Evolutionary conservation across 2,113 vertebrate genomes (phyloP), one percentile per base, ranked within the genome.

Genomic region (Jaculus jaculus): DNA sequence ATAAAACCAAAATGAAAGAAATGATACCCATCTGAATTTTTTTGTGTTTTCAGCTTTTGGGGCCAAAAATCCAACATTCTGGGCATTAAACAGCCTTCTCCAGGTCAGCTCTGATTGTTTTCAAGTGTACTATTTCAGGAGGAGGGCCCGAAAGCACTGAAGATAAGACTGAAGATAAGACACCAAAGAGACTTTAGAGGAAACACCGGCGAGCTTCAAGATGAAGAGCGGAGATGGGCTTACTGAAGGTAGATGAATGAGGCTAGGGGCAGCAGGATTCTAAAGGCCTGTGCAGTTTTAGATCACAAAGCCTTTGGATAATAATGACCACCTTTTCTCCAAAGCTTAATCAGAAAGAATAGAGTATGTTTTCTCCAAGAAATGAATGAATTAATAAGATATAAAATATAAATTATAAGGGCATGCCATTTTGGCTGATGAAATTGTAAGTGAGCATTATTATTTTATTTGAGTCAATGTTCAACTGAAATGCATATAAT

Each of bases 321-420:
- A 80, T 39, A 79, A 80, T 39, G 39, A 91, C 73, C 60, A 85
- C 28, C 58, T 61, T 92, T 81, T 54, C 7, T 73, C 65, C 30
- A 21, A 77, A 72, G 61, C 54, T 23, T 78, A 92, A 91, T 72
- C 34, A 80, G 34, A 87, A 81, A 77, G 68, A 90, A 80, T 32
- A 1, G 23, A 73, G 17, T 21, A 61, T 69, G 26, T 34, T 75
- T 17, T 77, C 34, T 69, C 69, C 81, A 21, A 74, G 20, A 92
- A 68, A 3, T 63, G 10, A 51, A 72, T 72, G 15, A 68, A 85
- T 32, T 68, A 77, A 73, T 10, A 79, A 83, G 68, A 5, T 90
- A 47, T 73, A 73, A 89, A 92, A 66, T 86, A 34, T 61, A 78
- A 95, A 42, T 84, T 79, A 87, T 68, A 84, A 82, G 3, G 73